Conservation (phyloP, 2,888 invertebrate genomes). For the Metalampra italica region DNA sequence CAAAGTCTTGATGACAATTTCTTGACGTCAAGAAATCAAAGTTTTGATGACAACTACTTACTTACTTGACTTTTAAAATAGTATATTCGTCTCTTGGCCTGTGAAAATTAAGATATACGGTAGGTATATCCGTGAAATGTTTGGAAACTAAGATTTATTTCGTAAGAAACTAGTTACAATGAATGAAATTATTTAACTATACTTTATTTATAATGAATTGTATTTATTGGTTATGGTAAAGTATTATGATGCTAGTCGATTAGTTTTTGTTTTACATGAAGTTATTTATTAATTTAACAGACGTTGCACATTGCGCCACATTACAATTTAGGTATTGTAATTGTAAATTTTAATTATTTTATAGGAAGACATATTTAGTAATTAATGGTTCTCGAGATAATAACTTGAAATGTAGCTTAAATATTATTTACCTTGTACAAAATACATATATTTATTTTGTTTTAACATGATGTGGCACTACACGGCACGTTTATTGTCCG, state of each 20-base stretch:
- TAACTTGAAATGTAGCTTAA: not conserved
- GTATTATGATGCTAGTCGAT: slow-evolving; percentile 75
- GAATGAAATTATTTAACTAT: slow-evolving; percentile 14
- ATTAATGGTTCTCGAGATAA: too few relatives aligned
- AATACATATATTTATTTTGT: too few relatives aligned
- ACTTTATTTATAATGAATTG: slow-evolving; percentile 13
- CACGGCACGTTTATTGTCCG: too few relatives aligned
- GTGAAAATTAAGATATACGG: slow-evolving; percentile 42
- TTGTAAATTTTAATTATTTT: not conserved
- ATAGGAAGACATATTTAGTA: not conserved
- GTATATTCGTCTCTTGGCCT: slow-evolving; percentile 65
- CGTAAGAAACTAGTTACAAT: slow-evolving; percentile 15
- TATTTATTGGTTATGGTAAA: slow-evolving; percentile 25
- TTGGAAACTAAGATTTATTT: slow-evolving; percentile 24
- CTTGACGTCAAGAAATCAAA: too few relatives aligned
- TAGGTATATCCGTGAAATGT: slow-evolving; percentile 24
- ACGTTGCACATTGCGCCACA: not conserved
- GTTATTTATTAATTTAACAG: slow-evolving; percentile 20
- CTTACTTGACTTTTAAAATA: slow-evolving; percentile 59
- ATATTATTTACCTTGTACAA: not conserved
- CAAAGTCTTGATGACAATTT: not conserved
- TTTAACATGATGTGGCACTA: too few relatives aligned
- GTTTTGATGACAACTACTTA: not conserved
- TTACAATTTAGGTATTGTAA: not conserved
- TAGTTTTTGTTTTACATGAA: slow-evolving; percentile 32